These are phyloP conservation scores for Thumatha senex DNA, from an alignment of 2,888 invertebrate genomes.

Conservation along the genomic window DNA sequence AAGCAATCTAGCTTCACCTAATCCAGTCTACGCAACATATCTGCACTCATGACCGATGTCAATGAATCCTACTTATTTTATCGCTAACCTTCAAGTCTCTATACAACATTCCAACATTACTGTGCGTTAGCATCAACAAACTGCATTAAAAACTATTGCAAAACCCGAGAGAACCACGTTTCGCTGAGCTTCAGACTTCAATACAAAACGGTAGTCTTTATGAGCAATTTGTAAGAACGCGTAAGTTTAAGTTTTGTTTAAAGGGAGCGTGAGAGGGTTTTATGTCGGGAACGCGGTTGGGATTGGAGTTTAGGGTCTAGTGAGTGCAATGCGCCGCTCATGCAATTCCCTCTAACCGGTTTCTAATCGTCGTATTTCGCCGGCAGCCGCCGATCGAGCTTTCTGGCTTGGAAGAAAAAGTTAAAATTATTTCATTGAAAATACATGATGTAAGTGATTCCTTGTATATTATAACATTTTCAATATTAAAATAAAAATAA, in stretches of 20 bases:
- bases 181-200: conserved; percentile 38
- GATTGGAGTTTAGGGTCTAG: conserved; percentile 48
- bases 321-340: conserved; percentile 64
- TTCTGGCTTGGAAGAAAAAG: conserved; percentile 62
- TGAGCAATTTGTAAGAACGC: conserved; percentile 23
- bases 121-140: conserved; percentile 34
- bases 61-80: conserved; percentile 71
- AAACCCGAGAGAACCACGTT: conserved; percentile 46
- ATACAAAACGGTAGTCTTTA: conserved; percentile 32
- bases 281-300: conserved; percentile 43
- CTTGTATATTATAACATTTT: too few relatives aligned
- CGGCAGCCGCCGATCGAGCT: conserved; percentile 61
- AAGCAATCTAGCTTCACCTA: conserved; percentile 50
- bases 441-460: conserved; percentile 2
- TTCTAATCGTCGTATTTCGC: conserved; percentile 72
- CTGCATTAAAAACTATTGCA: conserved; percentile 39
- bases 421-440: conserved; percentile 65
- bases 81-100: conserved; percentile 48
- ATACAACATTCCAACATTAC: conserved; percentile 43
- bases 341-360: conserved; percentile 63
- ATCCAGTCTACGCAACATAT: conserved; percentile 64
- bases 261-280: conserved; percentile 38
- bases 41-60: conserved; percentile 67
- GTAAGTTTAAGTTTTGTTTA: conserved; percentile 48
- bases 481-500: too few relatives aligned